Conservation (phyloP, 2,888 invertebrate genomes). For the Mesochorus sp. region DNA sequence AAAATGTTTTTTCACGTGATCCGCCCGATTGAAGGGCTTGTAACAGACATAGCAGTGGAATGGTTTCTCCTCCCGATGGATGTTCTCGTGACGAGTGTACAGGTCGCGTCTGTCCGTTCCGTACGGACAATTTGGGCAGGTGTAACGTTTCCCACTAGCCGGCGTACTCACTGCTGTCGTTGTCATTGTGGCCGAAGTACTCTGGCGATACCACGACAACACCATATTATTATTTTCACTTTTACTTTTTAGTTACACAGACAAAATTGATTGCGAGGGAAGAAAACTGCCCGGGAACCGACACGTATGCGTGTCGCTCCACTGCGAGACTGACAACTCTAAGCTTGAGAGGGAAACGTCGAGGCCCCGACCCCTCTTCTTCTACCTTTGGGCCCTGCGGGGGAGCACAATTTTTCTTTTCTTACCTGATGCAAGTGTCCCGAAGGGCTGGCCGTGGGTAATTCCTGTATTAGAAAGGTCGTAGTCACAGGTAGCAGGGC, state of each 20-base stretch:
- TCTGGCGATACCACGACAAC: constrained; percentile 41
- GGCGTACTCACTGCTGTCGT: constrained; percentile 54
- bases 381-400: not conserved
- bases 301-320: no score
- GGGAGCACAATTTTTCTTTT: no score
- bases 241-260: not conserved
- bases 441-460: constrained; percentile 71
- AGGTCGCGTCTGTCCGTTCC: constrained; percentile 95
- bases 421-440: constrained; percentile 75
- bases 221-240: not conserved
- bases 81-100: constrained; percentile 95
- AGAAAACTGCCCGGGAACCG: no score
- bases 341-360: no score
- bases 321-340: no score
- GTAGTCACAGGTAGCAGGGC: constrained; percentile 74
- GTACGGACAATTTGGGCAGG: constrained; percentile 94
- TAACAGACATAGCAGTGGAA: constrained; percentile 96
- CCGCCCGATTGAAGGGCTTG: constrained; percentile 96
- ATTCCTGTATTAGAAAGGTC: constrained; percentile 76
- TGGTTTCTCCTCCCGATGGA: constrained; percentile 96
- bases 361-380: no score
- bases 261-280: no score
- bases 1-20: constrained; percentile 97
- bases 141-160: constrained; percentile 87
- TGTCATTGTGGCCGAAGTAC: constrained; percentile 44